Conservation (phyloP, 2,113 vertebrate genomes). For the Ardeotis arabs region DNA sequence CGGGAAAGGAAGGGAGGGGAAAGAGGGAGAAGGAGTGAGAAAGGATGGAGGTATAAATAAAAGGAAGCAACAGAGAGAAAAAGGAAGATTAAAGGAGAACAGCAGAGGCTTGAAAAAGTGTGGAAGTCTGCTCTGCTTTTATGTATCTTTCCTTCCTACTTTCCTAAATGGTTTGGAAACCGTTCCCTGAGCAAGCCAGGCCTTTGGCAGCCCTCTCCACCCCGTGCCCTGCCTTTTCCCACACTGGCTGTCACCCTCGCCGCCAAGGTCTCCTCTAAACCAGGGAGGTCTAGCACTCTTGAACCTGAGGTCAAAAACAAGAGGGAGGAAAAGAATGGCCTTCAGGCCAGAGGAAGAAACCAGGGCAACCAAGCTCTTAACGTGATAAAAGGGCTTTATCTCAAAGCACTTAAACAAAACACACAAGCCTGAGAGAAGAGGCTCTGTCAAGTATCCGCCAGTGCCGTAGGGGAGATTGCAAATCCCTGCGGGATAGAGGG, state of each 20-base stretch:
- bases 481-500: not conserved
- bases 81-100: not conserved
- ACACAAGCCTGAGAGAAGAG: conserved; percentile 56
- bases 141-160: not conserved
- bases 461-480: conserved; percentile 5
- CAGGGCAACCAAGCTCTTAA: conserved; percentile 67
- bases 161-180: not conserved
- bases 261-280: conserved; percentile 16
- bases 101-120: not conserved
- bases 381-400: conserved; percentile 73
- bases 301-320: conserved; percentile 72
- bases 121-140: not conserved
- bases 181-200: not conserved
- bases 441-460: conserved; percentile 34
- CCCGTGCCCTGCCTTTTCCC: conserved; percentile 58
- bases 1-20: not conserved
- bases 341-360: conserved; percentile 70
- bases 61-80: not conserved
- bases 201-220: not conserved
- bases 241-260: not conserved
- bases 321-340: conserved; percentile 68
- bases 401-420: conserved; percentile 71
- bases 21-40: not conserved
- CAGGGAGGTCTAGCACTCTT: conserved; percentile 73
- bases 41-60: not conserved